Base-by-base conservation (phyloP, 2,113 vertebrate species). In the Plecturocebus donacophilus region DNA sequence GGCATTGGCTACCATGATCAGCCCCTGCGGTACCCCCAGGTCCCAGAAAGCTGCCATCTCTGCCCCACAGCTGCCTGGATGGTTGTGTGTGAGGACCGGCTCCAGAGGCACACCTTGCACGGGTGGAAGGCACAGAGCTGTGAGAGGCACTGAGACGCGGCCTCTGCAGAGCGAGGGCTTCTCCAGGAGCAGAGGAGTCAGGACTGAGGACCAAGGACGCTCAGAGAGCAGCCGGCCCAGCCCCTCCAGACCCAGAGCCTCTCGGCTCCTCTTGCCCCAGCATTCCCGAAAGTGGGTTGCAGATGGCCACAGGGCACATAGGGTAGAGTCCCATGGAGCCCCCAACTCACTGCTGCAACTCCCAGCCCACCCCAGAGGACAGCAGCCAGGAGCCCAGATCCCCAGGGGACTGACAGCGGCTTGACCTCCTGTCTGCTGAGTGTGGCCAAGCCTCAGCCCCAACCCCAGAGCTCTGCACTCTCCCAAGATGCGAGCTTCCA, bases 31-130 rank as follows among this genome's bases (percentile, higher is more conserved):
- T 38, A n/a, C 4, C n/a, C n/a, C 68, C n/a, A 38, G 68, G 19
- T 38, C n/a, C 8, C 68, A 71, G 68, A 97, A 96, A 64, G 87
- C 90, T 35, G 32, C 68, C 20, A 35, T 87, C 21, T 94, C 64
- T 12, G 94, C 25, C 21, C 47, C 45, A 47, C 96, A 97, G 73
- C 93, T 95, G 35, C 47, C 3, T 16, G 96, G 54, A 1, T 10
- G n/a, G 71, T 91, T 97, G 21, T 58, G 56, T 88, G 95, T 85
- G 47, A 97, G 93, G 42, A 89, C 93, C 64, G 95, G 45, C 8
- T 27, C 25, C 45, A 42, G 23, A 97, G 91, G 32, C 23, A 40
- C 89, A 52, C 32, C 8, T 79, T 52, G 47, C 38, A 12, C 6
- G 1, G 5, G 11, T 40, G 38, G 38, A 6, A 64, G 61, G 61